Evolutionary conservation across 92 coral and sea anemone species (phyloP).

Genomic region (Scolanthus callimorphus): DNA sequence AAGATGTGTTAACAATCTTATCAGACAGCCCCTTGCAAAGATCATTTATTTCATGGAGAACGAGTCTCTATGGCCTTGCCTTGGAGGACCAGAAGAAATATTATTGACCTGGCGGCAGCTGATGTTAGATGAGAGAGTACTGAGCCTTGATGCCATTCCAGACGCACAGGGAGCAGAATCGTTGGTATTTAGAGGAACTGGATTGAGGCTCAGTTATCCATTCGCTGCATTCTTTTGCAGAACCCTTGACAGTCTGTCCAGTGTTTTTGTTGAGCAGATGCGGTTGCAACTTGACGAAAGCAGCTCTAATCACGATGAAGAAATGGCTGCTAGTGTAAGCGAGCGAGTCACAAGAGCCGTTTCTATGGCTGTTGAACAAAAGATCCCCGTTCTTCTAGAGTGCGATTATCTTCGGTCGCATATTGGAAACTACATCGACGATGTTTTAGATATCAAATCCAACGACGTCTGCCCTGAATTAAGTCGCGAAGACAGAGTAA

Average conservation of each 20-base stretch:
- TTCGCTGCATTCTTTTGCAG: slow-evolving; percentile 56
- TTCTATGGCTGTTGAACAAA: slow-evolving; percentile 45
- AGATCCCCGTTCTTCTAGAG: slow-evolving; percentile 54
- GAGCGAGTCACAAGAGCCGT: slow-evolving; percentile 42
- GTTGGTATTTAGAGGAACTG: slow-evolving; percentile 37
- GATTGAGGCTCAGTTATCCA: slow-evolving; percentile 56
- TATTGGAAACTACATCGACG: slow-evolving; percentile 58
- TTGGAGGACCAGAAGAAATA: slow-evolving; percentile 25
- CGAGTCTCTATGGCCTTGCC: slow-evolving; percentile 75
- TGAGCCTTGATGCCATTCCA: slow-evolving; percentile 56
- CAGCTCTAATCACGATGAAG: slow-evolving; percentile 61
- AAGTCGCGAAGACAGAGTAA: slow-evolving; percentile 50
- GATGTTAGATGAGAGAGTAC: slow-evolving; percentile 38
- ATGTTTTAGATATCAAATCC: slow-evolving; percentile 72
- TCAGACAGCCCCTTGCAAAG: slow-evolving; percentile 77
- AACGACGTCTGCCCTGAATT: slow-evolving; percentile 41
- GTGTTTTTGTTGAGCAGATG: slow-evolving; percentile 66
- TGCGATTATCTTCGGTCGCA: slow-evolving; percentile 23
- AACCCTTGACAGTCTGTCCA: slow-evolving; percentile 64
- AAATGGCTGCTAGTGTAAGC: slow-evolving; percentile 29
- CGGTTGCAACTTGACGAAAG: slow-evolving; percentile 53
- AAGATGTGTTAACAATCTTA: slow-evolving; percentile 60
- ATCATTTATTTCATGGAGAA: slow-evolving; percentile 84
- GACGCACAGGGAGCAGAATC: slow-evolving; percentile 84
- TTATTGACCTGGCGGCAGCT: slow-evolving; percentile 45